Base-by-base conservation (phyloP, 2,797 vertebrate genomes). In the Xyrichtys novacula region DNA sequence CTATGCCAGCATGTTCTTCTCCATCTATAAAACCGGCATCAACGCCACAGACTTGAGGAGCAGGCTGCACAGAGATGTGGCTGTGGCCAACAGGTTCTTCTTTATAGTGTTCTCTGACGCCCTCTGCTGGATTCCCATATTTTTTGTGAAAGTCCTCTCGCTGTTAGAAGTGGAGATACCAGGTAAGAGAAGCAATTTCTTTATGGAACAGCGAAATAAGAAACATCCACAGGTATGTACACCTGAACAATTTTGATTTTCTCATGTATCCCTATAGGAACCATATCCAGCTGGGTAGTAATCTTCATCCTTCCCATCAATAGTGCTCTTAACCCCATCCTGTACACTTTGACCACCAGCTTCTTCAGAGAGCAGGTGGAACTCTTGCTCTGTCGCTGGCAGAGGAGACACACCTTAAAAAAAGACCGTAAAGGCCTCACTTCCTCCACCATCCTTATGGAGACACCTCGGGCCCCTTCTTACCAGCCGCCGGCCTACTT, bases 71-170 rank as follows among this genome's bases (percentile, higher is more conserved):
- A 92, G 76, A 67, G 94, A 95, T 5, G 91, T 92, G 52, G 92
- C 90, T 0, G 78, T 95, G 61, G 93, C 92, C 72, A 95, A 91
- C 61, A 66, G 68, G n/a, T 95, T 95, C 82, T 96, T 96, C 86
- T 95, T 95, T 81, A 95, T 94, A 4, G 94, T 96, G 89, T 94
- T 96, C 93, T 96, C 96, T 88, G 95, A 96, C 60, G 95, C 95
- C 93, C 96, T 96, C 94, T 96, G 95, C 93, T 98, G 97, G 96
- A 96, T 96, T 65, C 85, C 85, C 10, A 93, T 94, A 78, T 96
- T 96, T 87, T 65, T 95, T 32, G 88, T 93, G 73, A 94, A 96
- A 88, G 79, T 93, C n/a, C 88, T 95, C 25, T 93, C 92, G 3
- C 91, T 95, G 28, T 70, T 95, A 74, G 82, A 92, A 40, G 90